Evolutionary conservation across 2,113 vertebrate genomes (phyloP), one percentile per base, ranked within the genome.

Genomic region (Oreochromis niloticus): DNA sequence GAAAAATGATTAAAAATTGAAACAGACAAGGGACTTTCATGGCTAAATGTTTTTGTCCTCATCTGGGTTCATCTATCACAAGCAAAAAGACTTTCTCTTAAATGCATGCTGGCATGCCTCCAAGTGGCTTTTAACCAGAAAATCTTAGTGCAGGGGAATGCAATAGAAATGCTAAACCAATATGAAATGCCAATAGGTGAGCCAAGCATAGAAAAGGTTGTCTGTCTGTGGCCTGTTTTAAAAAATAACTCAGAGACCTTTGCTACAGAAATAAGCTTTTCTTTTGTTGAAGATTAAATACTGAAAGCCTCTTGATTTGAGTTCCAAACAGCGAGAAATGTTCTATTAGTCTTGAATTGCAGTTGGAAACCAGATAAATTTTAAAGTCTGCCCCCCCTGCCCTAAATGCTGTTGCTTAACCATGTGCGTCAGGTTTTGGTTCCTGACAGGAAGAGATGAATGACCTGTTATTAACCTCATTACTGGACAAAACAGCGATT

Each of bases 81-180:
- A 82, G 73, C 75, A 90, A 71, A 52, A 73, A 80, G 82, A 61
- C 43, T 17, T 32, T 84, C 81, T 86, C 71, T 61, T 90, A 87
- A 93, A 93, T 81, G 81, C 81, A 32, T 55, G 34, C 66, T 91
- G 92, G 91, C 89, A 59, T 14, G 22, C 19, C 66, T 90, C 89
- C 90, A 91, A 88, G 63, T 81, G 80, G 87, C 88, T 93, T 90
- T 91, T 91, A 92, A 92, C 92, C 55, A 68, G 84, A 73, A 79
- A 84, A 78, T 82, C 39, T 88, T 41, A 22, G 39, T 52, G 54
- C 79, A 68, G 83, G 32, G 52, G 32, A 78, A 56, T 80, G 79
- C 57, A 88, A 73, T 87, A 87, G 82, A 91, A 87, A 91, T 89
- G 63, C 73, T 81, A 91, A 93, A 85, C 85, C 83, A 88, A 78